Percentiles rank a stretch among this genome's conserved stretches.
phyloP scores from a whole-genome alignment of 2,888 invertebrate species.

The Lacanobia wlatinum region DNA sequence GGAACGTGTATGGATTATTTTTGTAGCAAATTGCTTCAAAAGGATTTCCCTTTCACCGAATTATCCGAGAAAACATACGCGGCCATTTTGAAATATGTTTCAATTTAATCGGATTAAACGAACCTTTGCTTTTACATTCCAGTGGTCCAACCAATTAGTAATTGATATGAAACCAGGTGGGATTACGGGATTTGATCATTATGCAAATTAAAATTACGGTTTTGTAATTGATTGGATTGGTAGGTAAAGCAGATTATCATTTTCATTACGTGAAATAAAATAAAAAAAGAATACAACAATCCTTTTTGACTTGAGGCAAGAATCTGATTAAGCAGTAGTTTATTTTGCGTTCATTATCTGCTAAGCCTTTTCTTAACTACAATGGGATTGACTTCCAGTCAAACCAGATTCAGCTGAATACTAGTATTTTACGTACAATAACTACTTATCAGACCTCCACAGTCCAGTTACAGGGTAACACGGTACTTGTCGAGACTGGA shows the following conservation, averaged over 20 bases:
- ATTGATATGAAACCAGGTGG: slow-evolving; percentile 15
- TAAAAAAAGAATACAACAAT: neutral
- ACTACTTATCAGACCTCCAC: no score
- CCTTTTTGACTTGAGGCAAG: neutral
- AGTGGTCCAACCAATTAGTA: slow-evolving; percentile 36
- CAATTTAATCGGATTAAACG: slow-evolving; percentile 56
- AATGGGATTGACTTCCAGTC: no score
- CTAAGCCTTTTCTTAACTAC: no score
- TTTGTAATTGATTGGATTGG: slow-evolving; percentile 7
- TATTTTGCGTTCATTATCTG: neutral
- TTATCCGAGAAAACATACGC: slow-evolving; percentile 20
- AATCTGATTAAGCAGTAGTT: neutral
- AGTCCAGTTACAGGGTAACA: no score
- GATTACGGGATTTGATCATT: slow-evolving; percentile 23
- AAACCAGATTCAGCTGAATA: no score
- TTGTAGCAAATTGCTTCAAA: slow-evolving; percentile 10
- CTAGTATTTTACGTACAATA: no score
- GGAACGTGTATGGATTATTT: slow-evolving; percentile 16
- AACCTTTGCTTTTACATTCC: slow-evolving; percentile 25
- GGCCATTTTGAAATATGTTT: slow-evolving; percentile 36
- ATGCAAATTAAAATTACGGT: slow-evolving; percentile 32
- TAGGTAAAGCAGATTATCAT: neutral
- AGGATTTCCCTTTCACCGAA: slow-evolving; percentile 24
- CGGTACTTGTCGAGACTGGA: no score
- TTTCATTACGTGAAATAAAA: neutral